Conservation (phyloP, 1,140 invertebrate species). For the Ptiloglossa arizonensis region DNA sequence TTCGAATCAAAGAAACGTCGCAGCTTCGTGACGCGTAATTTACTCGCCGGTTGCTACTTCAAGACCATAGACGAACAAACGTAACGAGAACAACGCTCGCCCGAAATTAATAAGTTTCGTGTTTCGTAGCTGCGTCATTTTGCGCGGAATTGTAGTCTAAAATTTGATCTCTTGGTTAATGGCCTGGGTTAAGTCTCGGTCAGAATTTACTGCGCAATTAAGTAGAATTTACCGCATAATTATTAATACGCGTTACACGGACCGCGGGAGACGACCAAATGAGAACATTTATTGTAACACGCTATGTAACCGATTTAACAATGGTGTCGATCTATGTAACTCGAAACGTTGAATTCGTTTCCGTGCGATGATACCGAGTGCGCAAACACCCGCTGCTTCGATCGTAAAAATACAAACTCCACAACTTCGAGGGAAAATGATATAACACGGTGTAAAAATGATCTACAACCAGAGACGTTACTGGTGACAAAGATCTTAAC, state of each 20-base stretch:
- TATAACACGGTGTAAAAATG: no score
- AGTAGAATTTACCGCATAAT: conserved; percentile 31
- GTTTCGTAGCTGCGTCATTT: conserved; percentile 2
- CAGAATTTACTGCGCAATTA: conserved; percentile 43
- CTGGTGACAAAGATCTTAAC: no score
- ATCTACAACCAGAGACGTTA: no score
- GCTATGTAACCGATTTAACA: background rate
- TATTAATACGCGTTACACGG: conserved; percentile 36
- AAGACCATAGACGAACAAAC: background rate
- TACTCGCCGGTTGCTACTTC: no score
- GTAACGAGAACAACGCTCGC: background rate
- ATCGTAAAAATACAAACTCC: no score
- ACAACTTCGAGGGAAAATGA: no score
- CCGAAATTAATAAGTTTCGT: conserved; percentile 19
- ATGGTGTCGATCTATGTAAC: background rate
- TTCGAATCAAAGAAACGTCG: no score
- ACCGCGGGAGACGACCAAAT: background rate
- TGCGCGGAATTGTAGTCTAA: background rate
- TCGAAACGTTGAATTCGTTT: background rate
- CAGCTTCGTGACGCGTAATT: no score
- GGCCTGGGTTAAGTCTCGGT: conserved; percentile 1
- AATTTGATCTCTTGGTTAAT: conserved; percentile 46
- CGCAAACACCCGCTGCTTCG: no score
- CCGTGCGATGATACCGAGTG: no score
- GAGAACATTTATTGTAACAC: conserved; percentile 8